A percentile compares a stretch with the other conserved stretches of the same genome.
These are phyloP conservation scores for Anthopleura sola DNA, from an alignment of 64 coral and sea anemone genomes.

Conservation along the genomic window DNA sequence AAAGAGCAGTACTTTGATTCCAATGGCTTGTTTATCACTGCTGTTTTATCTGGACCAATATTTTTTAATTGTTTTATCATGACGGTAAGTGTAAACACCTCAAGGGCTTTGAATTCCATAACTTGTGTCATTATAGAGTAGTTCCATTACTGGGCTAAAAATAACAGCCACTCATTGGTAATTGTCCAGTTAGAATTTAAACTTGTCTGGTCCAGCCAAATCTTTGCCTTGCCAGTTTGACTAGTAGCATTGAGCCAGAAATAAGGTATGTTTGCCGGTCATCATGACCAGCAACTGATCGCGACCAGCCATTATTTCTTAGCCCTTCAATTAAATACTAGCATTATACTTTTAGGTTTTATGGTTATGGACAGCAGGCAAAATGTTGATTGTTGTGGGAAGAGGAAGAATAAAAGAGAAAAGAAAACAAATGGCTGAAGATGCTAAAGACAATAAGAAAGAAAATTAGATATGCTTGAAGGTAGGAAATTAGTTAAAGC, in stretches of 20 bases:
- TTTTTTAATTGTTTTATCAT: constrained; percentile 79
- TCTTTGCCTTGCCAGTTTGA: too few relatives aligned
- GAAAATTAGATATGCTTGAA: background rate
- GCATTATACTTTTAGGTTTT: constrained; percentile 26
- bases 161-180: too few relatives aligned
- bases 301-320: too few relatives aligned
- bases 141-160: too few relatives aligned
- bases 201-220: too few relatives aligned
- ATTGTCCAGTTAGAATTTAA: too few relatives aligned
- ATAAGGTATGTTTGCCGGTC: too few relatives aligned
- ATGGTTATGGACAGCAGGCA: constrained; percentile 65
- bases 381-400: constrained; percentile 79
- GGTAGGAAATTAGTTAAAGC: background rate
- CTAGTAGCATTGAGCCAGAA: too few relatives aligned
- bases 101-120: too few relatives aligned
- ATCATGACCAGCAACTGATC: too few relatives aligned
- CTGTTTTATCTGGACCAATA: constrained; percentile 81
- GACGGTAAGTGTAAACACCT: constrained; percentile 57
- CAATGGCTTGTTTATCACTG: constrained; percentile 80
- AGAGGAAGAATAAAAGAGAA: constrained; percentile 64
- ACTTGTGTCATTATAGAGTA: too few relatives aligned
- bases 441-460: constrained; percentile 41
- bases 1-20: constrained; percentile 98
- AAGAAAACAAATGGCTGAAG: constrained; percentile 20
- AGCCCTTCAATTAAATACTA: background rate